phyloP scores from a whole-genome alignment of 2,797 vertebrate species.

The Falco concolor region DNA sequence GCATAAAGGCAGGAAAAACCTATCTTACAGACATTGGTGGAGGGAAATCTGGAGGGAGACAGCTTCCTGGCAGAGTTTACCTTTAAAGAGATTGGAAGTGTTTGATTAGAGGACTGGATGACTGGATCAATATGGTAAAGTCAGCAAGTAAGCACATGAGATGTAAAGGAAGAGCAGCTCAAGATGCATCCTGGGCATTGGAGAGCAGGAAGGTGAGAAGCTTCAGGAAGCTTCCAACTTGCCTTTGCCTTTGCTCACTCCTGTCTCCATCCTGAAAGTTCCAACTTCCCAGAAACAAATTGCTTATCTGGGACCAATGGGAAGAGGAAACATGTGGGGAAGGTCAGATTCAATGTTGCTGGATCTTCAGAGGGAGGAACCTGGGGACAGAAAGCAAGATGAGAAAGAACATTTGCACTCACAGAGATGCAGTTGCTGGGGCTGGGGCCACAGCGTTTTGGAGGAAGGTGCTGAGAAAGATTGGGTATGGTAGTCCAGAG shows the following conservation, averaged over 20 bases:
- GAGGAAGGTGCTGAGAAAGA: background rate
- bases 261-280: background rate
- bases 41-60: fast-evolving
- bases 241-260: background rate
- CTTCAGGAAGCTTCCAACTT: background rate
- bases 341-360: background rate
- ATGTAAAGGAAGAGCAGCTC: background rate
- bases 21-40: background rate
- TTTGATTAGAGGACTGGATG: background rate
- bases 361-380: background rate
- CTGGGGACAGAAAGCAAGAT: background rate
- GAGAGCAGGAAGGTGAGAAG: background rate
- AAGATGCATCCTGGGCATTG: background rate
- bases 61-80: background rate
- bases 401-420: background rate
- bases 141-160: background rate
- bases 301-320: background rate
- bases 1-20: background rate
- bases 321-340: background rate
- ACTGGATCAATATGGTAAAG: background rate
- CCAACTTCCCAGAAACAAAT: background rate
- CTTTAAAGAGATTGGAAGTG: background rate
- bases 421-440: background rate
- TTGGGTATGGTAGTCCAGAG: background rate
- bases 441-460: background rate